Base-by-base conservation (phyloP, 1,140 invertebrate genomes). In the Sesamia nonagrioides region DNA sequence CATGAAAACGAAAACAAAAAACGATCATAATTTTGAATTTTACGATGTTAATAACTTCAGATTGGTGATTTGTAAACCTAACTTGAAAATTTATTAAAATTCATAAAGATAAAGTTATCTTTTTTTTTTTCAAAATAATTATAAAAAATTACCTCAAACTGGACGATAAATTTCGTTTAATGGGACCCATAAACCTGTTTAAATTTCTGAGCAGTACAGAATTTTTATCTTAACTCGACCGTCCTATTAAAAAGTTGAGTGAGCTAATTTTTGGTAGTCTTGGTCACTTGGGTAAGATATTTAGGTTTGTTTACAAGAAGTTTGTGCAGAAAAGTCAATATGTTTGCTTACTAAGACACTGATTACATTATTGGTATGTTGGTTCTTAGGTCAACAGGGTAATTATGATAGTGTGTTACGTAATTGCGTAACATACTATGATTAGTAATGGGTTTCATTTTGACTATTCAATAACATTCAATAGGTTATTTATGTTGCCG, bases 101-200 rank as follows among this genome's bases (percentile, higher is more conserved):
- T 17, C 5, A 52, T 52, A 15, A 18, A 52, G 50, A 52, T 17
- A 52, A 52, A 52, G n/a, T 52, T 52, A 21, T 18, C 9, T 63
- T 18, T 63, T 40, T 35, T 58, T 61, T 63, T 63, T 61, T 61
- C 35, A 17, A 40, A 61, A 61, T 40, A 37, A 40, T 61, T n/a
- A 35, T 60, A 37, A 63, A 11, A 63, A 18, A 63, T 40, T 7
- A 17, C 37, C 35, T 63, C 9, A 48, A 68, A 72, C 48, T 37
- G 68, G 33, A 37, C 50, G 13, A 72, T 72, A 72, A 72, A 72
- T 72, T 72, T 54, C 15, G 15, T 35, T 72, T 54, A 72, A 54
- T 71, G 66, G 60, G n/a, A n/a, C 68, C 68, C 68, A 71, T 72
- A 72, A 72, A 72, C 68, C 68, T 72, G 54, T 72, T 72, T 72